These are phyloP conservation scores for Euglossa dilemma DNA, from an alignment of 1,140 invertebrate species.

Conservation along the genomic window DNA sequence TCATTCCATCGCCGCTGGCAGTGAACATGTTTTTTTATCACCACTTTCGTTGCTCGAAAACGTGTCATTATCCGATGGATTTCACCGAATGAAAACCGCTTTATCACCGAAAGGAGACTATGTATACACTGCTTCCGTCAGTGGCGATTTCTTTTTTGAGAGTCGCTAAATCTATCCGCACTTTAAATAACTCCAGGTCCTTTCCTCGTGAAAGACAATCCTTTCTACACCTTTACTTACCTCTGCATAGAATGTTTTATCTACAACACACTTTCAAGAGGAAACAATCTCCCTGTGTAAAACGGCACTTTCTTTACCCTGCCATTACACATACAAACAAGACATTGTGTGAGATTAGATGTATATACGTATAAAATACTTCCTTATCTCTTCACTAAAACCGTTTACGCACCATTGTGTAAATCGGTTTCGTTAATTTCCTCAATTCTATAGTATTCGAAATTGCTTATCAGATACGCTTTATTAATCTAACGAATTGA, in stretches of 20 bases:
- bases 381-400: neutral
- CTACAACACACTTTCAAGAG: neutral
- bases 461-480: neutral
- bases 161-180: neutral
- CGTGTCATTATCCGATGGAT: slow-evolving; percentile 20
- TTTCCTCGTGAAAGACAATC: neutral
- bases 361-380: neutral
- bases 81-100: slow-evolving; percentile 30
- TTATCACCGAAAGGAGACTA: neutral
- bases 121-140: neutral
- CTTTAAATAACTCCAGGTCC: neutral
- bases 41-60: slow-evolving; percentile 1
- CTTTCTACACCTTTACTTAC: neutral
- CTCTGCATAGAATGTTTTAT: neutral
- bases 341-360: neutral
- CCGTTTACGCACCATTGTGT: neutral
- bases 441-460: neutral
- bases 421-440: neutral
- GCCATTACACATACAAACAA: neutral
- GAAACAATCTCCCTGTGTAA: neutral
- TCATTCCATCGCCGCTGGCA: neutral
- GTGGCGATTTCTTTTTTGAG: slow-evolving; percentile 19
- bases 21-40: neutral
- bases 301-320: slow-evolving; percentile 50
- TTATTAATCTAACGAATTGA: neutral